A percentile compares a stretch with the other conserved stretches of the same genome.
Evolutionary conservation across 2,888 invertebrate species (phyloP).

Genomic region (Tachina fera): DNA sequence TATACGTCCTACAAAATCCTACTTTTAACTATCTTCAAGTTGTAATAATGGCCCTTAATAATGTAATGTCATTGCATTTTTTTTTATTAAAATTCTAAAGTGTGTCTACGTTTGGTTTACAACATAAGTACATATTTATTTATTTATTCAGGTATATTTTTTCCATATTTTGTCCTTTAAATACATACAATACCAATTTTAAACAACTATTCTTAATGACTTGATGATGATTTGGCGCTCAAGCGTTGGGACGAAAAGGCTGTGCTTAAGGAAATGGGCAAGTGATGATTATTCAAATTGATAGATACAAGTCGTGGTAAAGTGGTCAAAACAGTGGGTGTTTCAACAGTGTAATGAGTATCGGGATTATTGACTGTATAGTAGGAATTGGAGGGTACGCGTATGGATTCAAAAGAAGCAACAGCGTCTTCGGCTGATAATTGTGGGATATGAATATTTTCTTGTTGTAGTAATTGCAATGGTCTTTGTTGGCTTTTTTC

Average conservation of each 20-base stretch:
- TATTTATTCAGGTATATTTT: conserved; percentile 28
- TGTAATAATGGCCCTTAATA: too few species aligned
- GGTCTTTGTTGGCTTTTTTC: conserved; percentile 31
- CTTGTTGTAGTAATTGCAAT: conserved; percentile 51
- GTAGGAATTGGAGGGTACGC: conserved; percentile 78
- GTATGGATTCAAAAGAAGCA: conserved; percentile 72
- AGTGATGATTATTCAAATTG: conserved; percentile 51
- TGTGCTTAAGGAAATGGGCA: conserved; percentile 78
- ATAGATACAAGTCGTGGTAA: conserved; percentile 71
- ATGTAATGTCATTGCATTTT: conserved; percentile 26
- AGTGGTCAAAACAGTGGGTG: conserved; percentile 78
- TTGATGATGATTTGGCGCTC: conserved; percentile 63
- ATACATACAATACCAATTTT: conserved; percentile 23
- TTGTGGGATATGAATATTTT: conserved; percentile 12
- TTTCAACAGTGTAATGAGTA: conserved; percentile 79
- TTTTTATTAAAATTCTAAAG: conserved; percentile 59
- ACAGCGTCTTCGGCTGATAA: conserved; percentile 16
- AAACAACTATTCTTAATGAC: conserved; percentile 55
- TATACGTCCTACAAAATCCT: too few species aligned
- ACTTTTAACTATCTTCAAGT: too few species aligned
- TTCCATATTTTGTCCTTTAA: conserved; percentile 1
- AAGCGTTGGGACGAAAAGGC: conserved; percentile 75
- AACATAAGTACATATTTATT: conserved; percentile 20
- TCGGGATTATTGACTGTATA: conserved; percentile 78
- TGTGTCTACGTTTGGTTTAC: conserved; percentile 55